Evolutionary conservation across 92 coral and sea anemone genomes (phyloP), one percentile per base, ranked within the genome.

Genomic region (Porites cylindrica): DNA sequence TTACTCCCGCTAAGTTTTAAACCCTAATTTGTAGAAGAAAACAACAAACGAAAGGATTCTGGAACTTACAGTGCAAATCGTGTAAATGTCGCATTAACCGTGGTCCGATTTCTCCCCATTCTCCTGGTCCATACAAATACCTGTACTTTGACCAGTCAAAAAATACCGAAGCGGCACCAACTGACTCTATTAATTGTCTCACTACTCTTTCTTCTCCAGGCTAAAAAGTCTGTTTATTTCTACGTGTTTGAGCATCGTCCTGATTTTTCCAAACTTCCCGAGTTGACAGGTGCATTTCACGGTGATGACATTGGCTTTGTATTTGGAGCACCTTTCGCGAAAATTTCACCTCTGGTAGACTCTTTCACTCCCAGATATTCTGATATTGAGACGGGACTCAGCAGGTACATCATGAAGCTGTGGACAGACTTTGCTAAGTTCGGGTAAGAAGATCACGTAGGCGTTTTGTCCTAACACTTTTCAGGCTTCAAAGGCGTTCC

Each of bases 361-460:
- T 32, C 16, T 19, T 61, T 70, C 70, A 17, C 66, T 38, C 72
- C 82, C 32, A 62, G 32, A 78, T 78, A 18, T 78, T 79, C 82
- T 13, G 91, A 88, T 54, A 58, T 88, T 20, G 91, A 88, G 68
- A 88, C 53, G 84, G 91, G 88, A 8, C 62, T 88, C 20, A 88
- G 91, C 73, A 10, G 38, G 26, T 82, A 80, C 14, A 10, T 82
- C 16, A 82, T 88, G 88, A 88, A 82, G 56, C 32, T 88, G 70
- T 90, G 91, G 93, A 74, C 88, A 56, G 88, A 90, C 79, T 90
- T 90, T 74, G 93, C 93, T 2, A 86, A 86, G 58, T 79, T 70
- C n/a, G 91, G 93, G 93, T 90, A 81, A 63, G 71, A 8, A 56
- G 61, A 56, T 38, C 47, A 38, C 0, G 6, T 0, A 38, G 47